phyloP scores from a whole-genome alignment of 2,113 vertebrate genomes.

The Lethenteron reissneri region DNA sequence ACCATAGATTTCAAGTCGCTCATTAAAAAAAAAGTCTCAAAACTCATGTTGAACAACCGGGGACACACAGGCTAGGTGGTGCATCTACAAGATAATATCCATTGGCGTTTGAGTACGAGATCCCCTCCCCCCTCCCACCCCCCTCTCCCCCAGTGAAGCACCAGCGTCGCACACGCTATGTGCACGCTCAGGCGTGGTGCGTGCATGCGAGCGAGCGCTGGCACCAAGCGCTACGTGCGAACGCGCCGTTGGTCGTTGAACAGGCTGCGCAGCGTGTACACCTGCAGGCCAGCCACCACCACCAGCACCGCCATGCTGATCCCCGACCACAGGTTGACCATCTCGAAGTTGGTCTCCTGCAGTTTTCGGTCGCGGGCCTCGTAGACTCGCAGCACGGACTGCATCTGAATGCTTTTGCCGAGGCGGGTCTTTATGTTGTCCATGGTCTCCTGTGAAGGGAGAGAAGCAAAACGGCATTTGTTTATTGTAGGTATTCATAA shows the following conservation, averaged over 20 bases:
- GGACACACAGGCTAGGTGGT: too few species aligned
- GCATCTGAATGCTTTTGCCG: conserved; percentile 75
- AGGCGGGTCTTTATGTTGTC: conserved; percentile 70
- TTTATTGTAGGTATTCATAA: too few species aligned
- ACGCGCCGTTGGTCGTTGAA: conserved; percentile 74
- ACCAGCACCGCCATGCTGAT: conserved; percentile 58
- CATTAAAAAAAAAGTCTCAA: too few species aligned
- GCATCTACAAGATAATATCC: too few species aligned
- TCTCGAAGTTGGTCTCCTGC: conserved; percentile 79
- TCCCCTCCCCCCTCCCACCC: too few species aligned
- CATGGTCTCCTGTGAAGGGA: conserved; percentile 55
- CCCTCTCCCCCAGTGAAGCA: too few species aligned
- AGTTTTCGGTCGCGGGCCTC: conserved; percentile 87
- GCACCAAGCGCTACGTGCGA: conserved; percentile 37
- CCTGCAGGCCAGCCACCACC: conserved; percentile 54
- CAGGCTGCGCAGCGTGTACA: conserved; percentile 70
- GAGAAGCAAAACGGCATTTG: conserved; percentile 10
- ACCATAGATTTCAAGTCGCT: too few species aligned
- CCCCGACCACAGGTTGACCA: conserved; percentile 77
- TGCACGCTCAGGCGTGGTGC: too few species aligned
- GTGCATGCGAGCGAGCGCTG: too few species aligned
- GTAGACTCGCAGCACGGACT: conserved; percentile 65
- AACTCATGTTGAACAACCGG: too few species aligned
- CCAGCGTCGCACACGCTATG: too few species aligned
- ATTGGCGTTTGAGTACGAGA: too few species aligned